Conservation (phyloP, 2,113 vertebrate genomes). For the Ivindomyrus marchei region DNA sequence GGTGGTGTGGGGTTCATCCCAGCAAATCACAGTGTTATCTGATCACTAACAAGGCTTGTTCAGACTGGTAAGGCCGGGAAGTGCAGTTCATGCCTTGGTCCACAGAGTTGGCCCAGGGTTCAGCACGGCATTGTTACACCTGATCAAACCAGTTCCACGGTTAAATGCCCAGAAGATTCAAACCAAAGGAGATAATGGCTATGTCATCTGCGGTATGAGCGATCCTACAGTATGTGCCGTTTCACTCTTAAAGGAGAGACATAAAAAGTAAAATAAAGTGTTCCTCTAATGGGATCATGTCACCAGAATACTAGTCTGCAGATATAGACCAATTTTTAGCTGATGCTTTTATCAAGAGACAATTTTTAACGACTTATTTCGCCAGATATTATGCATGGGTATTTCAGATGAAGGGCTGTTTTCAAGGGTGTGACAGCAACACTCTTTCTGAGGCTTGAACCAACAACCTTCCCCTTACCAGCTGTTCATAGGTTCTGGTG, state of each 20-base stretch:
- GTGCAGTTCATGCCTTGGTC: not conserved
- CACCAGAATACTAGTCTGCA: not conserved
- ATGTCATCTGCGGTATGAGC: not conserved
- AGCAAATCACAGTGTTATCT: not conserved
- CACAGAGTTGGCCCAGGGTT: not conserved
- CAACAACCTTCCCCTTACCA: not conserved
- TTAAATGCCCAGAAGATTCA: not conserved
- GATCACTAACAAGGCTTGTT: not conserved
- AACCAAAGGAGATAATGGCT: not conserved
- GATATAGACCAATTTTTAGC: not conserved
- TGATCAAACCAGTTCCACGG: not conserved
- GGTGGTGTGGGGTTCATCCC: not conserved
- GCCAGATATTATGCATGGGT: not conserved
- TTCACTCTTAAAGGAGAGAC: not conserved
- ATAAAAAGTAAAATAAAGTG: not conserved
- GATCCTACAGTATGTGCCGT: not conserved
- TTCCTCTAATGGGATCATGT: not conserved
- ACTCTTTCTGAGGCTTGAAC: not conserved
- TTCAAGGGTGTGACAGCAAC: not conserved
- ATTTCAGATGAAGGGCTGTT: not conserved
- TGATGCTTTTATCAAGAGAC: not conserved
- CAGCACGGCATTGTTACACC: not conserved
- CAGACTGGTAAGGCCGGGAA: not conserved
- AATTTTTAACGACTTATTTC: not conserved
- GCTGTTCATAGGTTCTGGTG: not conserved